Percentiles rank a stretch among this genome's conserved stretches.
Evolutionary conservation across 2,888 invertebrate genomes (phyloP).

Genomic region (Acanthosepion pharaonis): DNA sequence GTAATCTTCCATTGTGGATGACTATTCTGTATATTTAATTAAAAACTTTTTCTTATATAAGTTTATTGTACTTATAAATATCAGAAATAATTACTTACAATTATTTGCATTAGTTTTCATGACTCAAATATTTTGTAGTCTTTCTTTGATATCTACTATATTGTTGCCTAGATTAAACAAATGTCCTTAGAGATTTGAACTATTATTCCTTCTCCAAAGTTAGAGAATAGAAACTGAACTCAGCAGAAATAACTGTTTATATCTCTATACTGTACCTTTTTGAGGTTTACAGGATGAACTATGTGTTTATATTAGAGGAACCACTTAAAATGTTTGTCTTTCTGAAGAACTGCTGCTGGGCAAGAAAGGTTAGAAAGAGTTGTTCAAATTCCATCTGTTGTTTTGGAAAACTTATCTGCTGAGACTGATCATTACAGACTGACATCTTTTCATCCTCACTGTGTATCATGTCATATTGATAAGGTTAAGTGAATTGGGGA

Average conservation of each 20-base stretch:
- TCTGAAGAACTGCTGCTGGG: not conserved
- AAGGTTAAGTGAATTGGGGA: not conserved
- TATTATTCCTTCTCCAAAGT: not conserved
- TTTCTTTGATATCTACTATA: not conserved
- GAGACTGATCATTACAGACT: not conserved
- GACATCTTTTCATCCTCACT: not conserved
- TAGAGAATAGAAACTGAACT: not conserved
- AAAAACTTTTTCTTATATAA: not conserved
- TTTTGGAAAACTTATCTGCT: not conserved
- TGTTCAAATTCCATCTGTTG: not conserved
- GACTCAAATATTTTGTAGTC: not conserved
- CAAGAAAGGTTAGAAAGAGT: not conserved
- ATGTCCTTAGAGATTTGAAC: not conserved
- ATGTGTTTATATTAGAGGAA: not conserved
- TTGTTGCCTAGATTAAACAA: not conserved
- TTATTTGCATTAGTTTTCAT: not conserved
- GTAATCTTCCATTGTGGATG: not conserved
- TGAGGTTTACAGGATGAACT: not conserved
- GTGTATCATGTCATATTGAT: not conserved
- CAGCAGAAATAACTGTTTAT: not conserved
- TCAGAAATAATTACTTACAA: no score
- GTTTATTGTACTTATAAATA: no score
- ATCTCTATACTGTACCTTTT: not conserved
- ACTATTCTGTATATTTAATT: not conserved
- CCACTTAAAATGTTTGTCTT: not conserved